These are phyloP conservation scores for Heliconius himera DNA, from an alignment of 1,140 invertebrate species.

Conservation along the genomic window DNA sequence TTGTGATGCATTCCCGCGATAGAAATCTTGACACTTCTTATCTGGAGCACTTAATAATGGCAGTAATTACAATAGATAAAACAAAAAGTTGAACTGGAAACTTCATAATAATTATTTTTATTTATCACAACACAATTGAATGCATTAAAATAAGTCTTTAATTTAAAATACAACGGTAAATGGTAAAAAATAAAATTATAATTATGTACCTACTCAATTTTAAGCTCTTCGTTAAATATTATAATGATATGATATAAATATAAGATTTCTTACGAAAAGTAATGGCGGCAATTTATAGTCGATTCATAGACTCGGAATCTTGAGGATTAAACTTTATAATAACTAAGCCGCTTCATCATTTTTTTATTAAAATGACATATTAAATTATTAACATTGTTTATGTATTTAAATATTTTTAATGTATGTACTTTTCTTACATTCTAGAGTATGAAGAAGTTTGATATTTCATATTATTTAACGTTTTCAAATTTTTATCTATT, in stretches of 20 bases:
- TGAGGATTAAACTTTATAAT: background rate
- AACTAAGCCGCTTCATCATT: background rate
- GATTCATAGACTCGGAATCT: background rate
- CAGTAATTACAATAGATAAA: constrained; percentile 28
- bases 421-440: no score
- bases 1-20: constrained; percentile 2
- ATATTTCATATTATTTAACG: no score
- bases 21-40: constrained; percentile 15
- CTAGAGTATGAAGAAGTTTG: no score
- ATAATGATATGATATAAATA: constrained; percentile 5
- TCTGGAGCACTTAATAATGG: constrained; percentile 16
- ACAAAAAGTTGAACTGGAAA: constrained; percentile 27
- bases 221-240: constrained; percentile 14
- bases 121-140: background rate
- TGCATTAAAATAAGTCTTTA: background rate
- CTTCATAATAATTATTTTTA: background rate
- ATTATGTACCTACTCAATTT: background rate
- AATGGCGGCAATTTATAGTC: background rate
- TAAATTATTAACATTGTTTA: background rate
- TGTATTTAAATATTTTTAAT: background rate
- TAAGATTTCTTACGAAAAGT: background rate
- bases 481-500: no score
- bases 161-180: background rate
- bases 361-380: background rate
- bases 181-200: background rate